phyloP scores from a whole-genome alignment of 2,113 vertebrate species.

The Polypterus senegalus region DNA sequence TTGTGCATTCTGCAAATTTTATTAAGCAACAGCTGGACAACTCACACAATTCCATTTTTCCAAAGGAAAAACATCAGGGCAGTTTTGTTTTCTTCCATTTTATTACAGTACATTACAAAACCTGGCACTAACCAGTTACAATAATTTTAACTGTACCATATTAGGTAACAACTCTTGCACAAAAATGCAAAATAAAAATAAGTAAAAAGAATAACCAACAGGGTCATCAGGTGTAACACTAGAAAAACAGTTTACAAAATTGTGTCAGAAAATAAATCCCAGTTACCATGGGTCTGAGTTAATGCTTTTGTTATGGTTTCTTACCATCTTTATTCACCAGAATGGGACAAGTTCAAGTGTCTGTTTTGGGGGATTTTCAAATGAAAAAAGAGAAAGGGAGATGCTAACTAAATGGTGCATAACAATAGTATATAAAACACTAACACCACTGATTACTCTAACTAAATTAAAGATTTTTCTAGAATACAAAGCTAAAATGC shows the following conservation, averaged over 20 bases:
- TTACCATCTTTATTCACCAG: too few relatives aligned
- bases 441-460: neutral
- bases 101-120: conserved; percentile 56
- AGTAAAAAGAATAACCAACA: neutral
- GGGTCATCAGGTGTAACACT: conserved; percentile 8
- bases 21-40: conserved; percentile 73
- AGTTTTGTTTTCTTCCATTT: conserved; percentile 34
- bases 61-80: conserved; percentile 46
- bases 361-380: too few relatives aligned
- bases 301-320: too few relatives aligned
- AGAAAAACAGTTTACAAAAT: conserved; percentile 8
- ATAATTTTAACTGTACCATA: conserved; percentile 18
- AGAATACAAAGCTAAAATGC: conserved; percentile 48
- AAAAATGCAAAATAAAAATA: conserved; percentile 12
- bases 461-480: conserved; percentile 25
- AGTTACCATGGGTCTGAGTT: too few relatives aligned
- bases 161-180: conserved; percentile 14
- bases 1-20: conserved; percentile 62
- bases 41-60: conserved; percentile 63
- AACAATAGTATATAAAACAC: too few relatives aligned
- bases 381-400: too few relatives aligned
- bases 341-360: too few relatives aligned
- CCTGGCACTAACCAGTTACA: conserved; percentile 46
- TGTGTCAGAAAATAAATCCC: conserved; percentile 6
- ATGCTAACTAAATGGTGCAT: too few relatives aligned